A percentile compares a stretch with the other conserved stretches of the same genome.
Evolutionary conservation across 2,797 vertebrate genomes (phyloP).

Genomic region (Onychomys arenicola): DNA sequence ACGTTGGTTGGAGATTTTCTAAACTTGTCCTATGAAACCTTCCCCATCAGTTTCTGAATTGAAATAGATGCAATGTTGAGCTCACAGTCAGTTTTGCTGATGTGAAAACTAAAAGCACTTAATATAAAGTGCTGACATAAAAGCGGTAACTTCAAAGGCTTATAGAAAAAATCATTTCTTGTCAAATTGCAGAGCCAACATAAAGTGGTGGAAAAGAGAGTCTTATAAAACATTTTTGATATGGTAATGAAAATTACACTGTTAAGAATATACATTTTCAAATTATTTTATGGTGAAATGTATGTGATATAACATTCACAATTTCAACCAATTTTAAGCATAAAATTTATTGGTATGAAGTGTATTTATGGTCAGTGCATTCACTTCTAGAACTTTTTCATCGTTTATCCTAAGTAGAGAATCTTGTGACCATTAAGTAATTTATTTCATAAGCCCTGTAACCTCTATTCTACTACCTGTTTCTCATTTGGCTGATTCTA

Average conservation of each 20-base stretch:
- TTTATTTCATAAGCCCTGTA: not conserved
- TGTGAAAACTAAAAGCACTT: conserved; percentile 60
- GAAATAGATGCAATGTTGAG: not conserved
- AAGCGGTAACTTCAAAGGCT: conserved; percentile 46
- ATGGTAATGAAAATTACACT: conserved; percentile 34
- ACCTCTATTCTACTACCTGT: not conserved
- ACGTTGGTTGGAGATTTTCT: not conserved
- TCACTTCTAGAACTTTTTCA: conserved; percentile 9
- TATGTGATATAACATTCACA: not conserved
- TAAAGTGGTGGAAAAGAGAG: not conserved
- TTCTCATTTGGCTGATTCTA: conserved; percentile 14
- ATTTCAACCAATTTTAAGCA: not conserved
- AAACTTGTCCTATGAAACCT: not conserved
- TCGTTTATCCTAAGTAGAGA: not conserved
- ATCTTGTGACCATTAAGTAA: not conserved
- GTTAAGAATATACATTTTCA: conserved; percentile 26
- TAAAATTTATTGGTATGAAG: not conserved
- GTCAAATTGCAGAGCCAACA: conserved; percentile 45
- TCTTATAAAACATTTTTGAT: not conserved
- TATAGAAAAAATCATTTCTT: conserved; percentile 60
- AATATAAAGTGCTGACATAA: conserved; percentile 53
- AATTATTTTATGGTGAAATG: conserved; percentile 11
- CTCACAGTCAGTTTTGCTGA: conserved; percentile 57
- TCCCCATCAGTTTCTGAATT: not conserved
- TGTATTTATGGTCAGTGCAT: not conserved